These are phyloP conservation scores for Semaprochilodus insignis DNA, from an alignment of 2,797 vertebrate species.

Conservation along the genomic window DNA sequence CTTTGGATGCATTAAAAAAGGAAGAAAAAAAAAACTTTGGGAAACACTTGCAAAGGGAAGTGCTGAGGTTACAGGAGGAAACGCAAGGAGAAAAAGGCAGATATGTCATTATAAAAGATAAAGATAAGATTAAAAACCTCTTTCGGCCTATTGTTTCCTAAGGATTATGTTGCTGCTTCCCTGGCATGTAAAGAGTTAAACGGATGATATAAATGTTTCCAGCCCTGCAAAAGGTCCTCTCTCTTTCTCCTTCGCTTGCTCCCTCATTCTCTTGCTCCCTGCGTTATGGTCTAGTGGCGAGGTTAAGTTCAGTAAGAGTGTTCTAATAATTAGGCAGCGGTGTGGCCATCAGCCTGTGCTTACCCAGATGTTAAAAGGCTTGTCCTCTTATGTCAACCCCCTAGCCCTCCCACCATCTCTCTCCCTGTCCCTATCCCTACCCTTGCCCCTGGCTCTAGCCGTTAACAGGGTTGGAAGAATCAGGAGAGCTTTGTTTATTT, in stretches of 20 bases:
- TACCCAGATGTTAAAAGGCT: slow-evolving; percentile 97
- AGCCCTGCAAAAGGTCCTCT: slow-evolving; percentile 66
- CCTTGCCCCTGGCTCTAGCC: slow-evolving; percentile 53
- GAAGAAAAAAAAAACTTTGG: slow-evolving; percentile 36
- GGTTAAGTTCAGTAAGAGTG: slow-evolving; percentile 91
- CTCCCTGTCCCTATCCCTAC: slow-evolving; percentile 70
- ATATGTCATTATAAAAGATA: neutral
- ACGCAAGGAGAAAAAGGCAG: neutral
- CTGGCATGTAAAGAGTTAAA: slow-evolving; percentile 68
- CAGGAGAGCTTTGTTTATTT: slow-evolving; percentile 69
- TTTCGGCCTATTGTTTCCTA: no score
- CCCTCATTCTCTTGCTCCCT: slow-evolving; percentile 67
- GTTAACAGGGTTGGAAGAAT: slow-evolving; percentile 53
- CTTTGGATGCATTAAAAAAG: slow-evolving; percentile 56
- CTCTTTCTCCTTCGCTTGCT: slow-evolving; percentile 56
- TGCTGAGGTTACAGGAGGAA: slow-evolving; percentile 26
- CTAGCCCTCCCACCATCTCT: slow-evolving; percentile 26
- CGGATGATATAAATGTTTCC: slow-evolving; percentile 65
- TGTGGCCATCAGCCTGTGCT: slow-evolving; percentile 78
- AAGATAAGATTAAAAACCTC: no score
- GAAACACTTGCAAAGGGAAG: slow-evolving; percentile 51
- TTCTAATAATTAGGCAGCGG: slow-evolving; percentile 90
- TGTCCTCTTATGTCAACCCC: slow-evolving; percentile 79
- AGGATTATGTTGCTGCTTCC: neutral
- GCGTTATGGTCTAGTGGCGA: slow-evolving; percentile 80